Evolutionary conservation across 2,797 vertebrate species (phyloP).

Genomic region (Malurus splendens): DNA sequence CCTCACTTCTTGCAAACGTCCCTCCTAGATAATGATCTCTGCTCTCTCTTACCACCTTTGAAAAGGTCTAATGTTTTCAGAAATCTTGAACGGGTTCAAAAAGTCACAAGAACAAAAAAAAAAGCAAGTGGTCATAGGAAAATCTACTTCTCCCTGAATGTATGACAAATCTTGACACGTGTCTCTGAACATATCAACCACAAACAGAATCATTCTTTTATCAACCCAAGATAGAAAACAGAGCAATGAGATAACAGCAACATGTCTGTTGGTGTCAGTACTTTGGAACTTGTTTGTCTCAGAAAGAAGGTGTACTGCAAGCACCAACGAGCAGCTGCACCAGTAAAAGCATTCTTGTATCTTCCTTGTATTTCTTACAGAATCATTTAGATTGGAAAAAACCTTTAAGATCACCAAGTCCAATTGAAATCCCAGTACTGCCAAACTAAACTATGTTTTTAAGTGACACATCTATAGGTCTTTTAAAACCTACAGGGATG

Average conservation of each 20-base stretch:
- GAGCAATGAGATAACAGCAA: not conserved
- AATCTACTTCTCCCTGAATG: not conserved
- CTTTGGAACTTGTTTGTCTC: not conserved
- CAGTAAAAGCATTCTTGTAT: not conserved
- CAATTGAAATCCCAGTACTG: not conserved
- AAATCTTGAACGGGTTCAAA: not conserved
- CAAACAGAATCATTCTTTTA: not conserved
- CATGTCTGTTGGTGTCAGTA: not conserved
- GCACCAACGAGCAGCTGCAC: not conserved
- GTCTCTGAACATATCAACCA: slow-evolving; percentile 19
- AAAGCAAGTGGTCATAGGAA: not conserved
- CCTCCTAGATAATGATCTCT: not conserved
- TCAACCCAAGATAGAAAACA: not conserved
- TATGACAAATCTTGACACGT: not conserved
- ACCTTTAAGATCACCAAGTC: not conserved
- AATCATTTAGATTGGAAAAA: not conserved
- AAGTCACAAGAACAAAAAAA: slow-evolving; percentile 18
- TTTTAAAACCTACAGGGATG: not conserved
- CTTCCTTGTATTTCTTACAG: not conserved
- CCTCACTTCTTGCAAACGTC: not conserved
- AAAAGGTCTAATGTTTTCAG: not conserved
- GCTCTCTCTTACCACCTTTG: not conserved
- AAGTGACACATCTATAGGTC: not conserved
- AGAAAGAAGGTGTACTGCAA: not conserved
- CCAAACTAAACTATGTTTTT: not conserved